Evolutionary conservation across 1,140 invertebrate genomes (phyloP), one percentile per base, ranked within the genome.

Genomic region (Nephotettix cincticeps): DNA sequence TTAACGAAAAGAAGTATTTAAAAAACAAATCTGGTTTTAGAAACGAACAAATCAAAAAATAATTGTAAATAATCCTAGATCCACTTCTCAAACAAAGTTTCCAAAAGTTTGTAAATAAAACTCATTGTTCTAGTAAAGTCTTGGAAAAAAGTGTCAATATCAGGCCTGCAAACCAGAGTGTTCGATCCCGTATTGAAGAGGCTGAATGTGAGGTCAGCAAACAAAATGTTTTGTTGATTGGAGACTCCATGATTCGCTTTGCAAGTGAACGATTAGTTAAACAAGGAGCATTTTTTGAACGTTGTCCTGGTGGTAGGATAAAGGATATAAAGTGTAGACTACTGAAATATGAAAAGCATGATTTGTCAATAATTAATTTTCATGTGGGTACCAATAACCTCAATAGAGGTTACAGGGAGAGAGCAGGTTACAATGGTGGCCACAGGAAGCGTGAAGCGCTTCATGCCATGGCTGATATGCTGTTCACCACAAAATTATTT

Each of bases 381-480:
- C 56, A 61, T 61, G 56, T 61, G 9, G 56, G 56, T 11, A 21
- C 14, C 4, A 61, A 61, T n/a, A 28, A 61, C 56, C 56, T 61
- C 23, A 61, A 23, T 21, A n/a, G 4, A n/a, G 56, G 56, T 23
- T 61, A 27, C 23, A 25, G 27, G 13, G 56, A 25, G 56, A 23
- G 32, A 36, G 32, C 32, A 36, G 32, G 32, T 36, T 36, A 36
- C 32, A 36, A 36, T 36, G 56, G 56, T 6, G 56, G 56, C 21
- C 56, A 61, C n/a, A 25, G 56, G 21, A 61, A 61, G 23, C 56
- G 56, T 61, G 56, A 61, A 25, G 56, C 56, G 3, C 56, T 61
- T 28, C 56, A 61, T 25, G 4, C 13, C 25, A 61, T 61, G 56
- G 56, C 56, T 25, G 56, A 61, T 9, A 9, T 61, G 25, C 56